Conservation (phyloP, 1,140 invertebrate genomes). For the Aphidius gifuensis region DNA sequence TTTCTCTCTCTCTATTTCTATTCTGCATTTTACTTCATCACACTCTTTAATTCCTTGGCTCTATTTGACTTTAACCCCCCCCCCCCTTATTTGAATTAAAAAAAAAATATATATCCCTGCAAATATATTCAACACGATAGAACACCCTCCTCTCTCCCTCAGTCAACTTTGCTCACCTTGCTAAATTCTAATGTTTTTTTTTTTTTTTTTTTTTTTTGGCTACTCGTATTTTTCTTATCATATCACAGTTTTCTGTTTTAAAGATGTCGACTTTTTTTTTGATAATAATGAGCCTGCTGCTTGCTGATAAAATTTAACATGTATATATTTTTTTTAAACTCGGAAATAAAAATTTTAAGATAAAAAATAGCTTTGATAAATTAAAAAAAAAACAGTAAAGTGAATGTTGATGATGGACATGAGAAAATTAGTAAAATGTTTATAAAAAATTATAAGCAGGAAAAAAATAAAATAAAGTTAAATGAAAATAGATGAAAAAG, state of each 20-base stretch:
- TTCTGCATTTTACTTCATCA: too few species aligned
- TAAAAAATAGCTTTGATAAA: too few species aligned
- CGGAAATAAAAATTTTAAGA: too few species aligned
- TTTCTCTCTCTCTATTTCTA: background rate
- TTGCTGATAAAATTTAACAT: background rate
- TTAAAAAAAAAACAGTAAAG: too few species aligned
- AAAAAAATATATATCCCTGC: too few species aligned
- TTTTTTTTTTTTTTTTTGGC: too few species aligned
- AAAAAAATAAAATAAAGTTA: background rate
- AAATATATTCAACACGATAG: background rate
- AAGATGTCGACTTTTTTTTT: constrained; percentile 1
- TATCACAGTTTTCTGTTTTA: background rate
- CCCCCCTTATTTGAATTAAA: too few species aligned
- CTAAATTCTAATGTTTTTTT: too few species aligned
- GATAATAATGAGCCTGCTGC: background rate
- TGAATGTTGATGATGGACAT: constrained; percentile 1
- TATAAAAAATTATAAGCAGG: background rate
- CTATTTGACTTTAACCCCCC: too few species aligned
- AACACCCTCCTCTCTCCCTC: background rate
- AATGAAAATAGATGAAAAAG: constrained; percentile 6
- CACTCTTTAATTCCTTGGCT: too few species aligned
- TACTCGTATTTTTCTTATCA: too few species aligned
- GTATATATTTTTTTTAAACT: too few species aligned
- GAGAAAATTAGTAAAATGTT: constrained; percentile 8
- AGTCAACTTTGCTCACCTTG: background rate